phyloP scores from a whole-genome alignment of 2,888 invertebrate species.

The Euproctis similis region DNA sequence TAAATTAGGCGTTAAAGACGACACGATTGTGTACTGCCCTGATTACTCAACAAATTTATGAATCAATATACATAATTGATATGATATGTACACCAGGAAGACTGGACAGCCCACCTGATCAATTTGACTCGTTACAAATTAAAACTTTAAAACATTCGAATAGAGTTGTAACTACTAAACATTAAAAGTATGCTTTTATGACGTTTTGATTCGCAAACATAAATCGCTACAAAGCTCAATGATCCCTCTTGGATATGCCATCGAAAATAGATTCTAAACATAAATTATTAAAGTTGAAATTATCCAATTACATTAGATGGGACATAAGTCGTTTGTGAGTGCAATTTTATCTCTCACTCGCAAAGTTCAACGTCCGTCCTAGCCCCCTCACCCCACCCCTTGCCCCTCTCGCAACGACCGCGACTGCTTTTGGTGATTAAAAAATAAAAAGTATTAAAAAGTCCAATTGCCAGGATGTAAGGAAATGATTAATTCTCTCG shows the following conservation, averaged over 20 bases:
- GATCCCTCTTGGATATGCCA: constrained; percentile 53
- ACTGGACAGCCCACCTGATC: constrained; percentile 47
- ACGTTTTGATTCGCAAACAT: constrained; percentile 33
- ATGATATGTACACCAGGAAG: constrained; percentile 67
- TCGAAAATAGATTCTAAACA: constrained; percentile 29
- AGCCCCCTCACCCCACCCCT: constrained; percentile 56
- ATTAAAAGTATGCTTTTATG: constrained; percentile 23
- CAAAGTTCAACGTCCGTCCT: constrained; percentile 69
- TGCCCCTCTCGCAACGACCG: constrained; percentile 29
- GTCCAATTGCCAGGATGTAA: constrained; percentile 35
- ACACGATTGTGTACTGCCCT: constrained; percentile 50
- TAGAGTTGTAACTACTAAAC: constrained; percentile 23
- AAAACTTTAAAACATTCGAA: constrained; percentile 7
- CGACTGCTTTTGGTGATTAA: constrained; percentile 63
- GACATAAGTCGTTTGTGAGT: constrained; percentile 32
- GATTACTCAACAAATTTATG: constrained; percentile 65
- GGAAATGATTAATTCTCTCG: constrained; percentile 36
- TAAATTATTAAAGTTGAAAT: constrained; percentile 25
- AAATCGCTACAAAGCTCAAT: constrained; percentile 68
- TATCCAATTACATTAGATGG: constrained; percentile 18
- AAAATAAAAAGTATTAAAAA: constrained; percentile 46
- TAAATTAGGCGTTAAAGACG: constrained; percentile 2
- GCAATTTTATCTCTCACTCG: constrained; percentile 30
- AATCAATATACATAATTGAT: constrained; percentile 62
- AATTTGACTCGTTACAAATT: constrained; percentile 22